Evolutionary conservation across 2,113 vertebrate genomes (phyloP).

Genomic region (Caracal caracal): DNA sequence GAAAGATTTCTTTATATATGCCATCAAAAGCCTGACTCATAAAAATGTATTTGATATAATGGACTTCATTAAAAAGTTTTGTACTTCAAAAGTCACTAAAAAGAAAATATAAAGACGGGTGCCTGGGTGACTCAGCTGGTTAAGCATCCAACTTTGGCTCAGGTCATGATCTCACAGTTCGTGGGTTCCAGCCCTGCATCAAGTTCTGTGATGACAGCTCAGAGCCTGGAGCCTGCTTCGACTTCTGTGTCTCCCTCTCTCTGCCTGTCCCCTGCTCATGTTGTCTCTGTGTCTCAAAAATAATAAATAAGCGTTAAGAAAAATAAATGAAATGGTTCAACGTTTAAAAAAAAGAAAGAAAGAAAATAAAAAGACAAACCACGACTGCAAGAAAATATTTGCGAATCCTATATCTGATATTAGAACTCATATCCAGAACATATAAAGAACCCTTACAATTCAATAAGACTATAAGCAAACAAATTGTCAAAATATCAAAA

Average conservation of each 20-base stretch:
- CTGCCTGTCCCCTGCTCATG: too few relatives aligned
- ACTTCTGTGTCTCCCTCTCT: too few relatives aligned
- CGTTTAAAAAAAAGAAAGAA: not conserved
- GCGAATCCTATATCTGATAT: not conserved
- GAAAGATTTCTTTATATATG: not conserved
- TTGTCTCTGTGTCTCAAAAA: too few relatives aligned
- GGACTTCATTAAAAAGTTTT: not conserved
- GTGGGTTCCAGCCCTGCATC: too few relatives aligned
- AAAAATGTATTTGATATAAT: not conserved
- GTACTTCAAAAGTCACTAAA: not conserved
- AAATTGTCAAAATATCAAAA: conserved; percentile 11
- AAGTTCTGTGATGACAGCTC: too few relatives aligned
- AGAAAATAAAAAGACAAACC: not conserved
- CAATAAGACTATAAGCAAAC: not conserved
- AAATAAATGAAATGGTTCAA: too few relatives aligned
- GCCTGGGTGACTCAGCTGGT: too few relatives aligned
- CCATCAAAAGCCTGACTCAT: not conserved
- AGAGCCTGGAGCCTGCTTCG: too few relatives aligned
- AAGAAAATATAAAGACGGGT: not conserved
- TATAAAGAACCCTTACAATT: not conserved
- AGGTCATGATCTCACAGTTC: too few relatives aligned
- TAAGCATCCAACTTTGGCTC: too few relatives aligned
- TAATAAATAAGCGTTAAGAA: too few relatives aligned
- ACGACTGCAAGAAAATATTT: not conserved
- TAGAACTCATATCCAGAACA: not conserved